A percentile compares a stretch with the other conserved stretches of the same genome.
These are phyloP conservation scores for Druon quercuslanigerum DNA, from an alignment of 1,140 invertebrate genomes.

Conservation along the genomic window DNA sequence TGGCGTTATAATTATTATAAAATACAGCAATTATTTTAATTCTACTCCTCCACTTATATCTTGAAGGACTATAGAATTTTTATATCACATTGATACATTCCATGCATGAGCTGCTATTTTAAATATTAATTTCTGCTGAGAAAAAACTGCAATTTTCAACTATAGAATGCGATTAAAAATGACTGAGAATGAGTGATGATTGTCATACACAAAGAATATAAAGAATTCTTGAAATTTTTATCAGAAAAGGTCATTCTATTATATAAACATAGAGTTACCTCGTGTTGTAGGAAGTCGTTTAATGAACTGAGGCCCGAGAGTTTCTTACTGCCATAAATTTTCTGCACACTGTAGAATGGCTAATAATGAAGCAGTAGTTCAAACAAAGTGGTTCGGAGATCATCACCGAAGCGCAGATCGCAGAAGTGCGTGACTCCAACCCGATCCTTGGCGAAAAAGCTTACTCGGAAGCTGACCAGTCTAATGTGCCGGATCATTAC, in stretches of 20 bases:
- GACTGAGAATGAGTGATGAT: too few species aligned
- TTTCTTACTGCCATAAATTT: slow-evolving; percentile 24
- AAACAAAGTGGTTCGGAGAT: slow-evolving; percentile 26
- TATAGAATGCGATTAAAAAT: too few species aligned
- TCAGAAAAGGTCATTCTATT: background rate
- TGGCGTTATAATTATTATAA: slow-evolving; percentile 3
- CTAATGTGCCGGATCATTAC: slow-evolving; percentile 15
- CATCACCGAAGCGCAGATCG: slow-evolving; percentile 10
- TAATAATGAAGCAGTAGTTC: slow-evolving; percentile 24
- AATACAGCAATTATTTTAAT: slow-evolving; percentile 4
- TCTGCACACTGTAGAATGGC: slow-evolving; percentile 5
- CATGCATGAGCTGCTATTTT: too few species aligned
- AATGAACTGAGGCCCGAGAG: slow-evolving; percentile 3
- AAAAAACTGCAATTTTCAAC: too few species aligned
- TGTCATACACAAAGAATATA: too few species aligned
- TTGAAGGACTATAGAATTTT: background rate
- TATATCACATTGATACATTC: background rate
- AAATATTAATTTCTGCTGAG: too few species aligned
- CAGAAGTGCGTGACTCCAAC: slow-evolving; percentile 19
- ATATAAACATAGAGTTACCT: background rate
- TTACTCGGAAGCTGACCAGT: slow-evolving; percentile 11
- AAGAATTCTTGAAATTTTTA: background rate
- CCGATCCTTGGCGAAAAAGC: slow-evolving; percentile 1
- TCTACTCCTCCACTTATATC: background rate
- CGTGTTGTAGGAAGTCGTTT: background rate